phyloP scores from a whole-genome alignment of 2,888 invertebrate species.

The Diarsia brunnea region DNA sequence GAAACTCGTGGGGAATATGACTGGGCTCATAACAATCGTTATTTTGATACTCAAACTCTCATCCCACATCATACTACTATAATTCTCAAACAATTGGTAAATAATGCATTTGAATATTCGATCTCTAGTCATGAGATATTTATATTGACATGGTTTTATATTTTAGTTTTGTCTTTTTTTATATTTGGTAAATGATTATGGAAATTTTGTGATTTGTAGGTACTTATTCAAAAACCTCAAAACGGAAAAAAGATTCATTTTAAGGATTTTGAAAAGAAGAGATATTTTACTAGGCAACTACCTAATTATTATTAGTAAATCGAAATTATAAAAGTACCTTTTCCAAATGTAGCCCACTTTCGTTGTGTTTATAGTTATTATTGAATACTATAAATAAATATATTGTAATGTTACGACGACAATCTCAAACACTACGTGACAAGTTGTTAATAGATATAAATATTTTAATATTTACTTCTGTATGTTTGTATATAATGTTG shows the following conservation, averaged over 20 bases:
- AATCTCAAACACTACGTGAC: slow-evolving; percentile 62
- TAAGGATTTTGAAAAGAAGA: background rate
- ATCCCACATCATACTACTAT: no score
- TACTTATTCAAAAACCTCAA: slow-evolving; percentile 2
- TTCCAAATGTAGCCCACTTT: slow-evolving; percentile 48
- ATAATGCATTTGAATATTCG: no score
- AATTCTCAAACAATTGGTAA: no score
- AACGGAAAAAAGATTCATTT: slow-evolving; percentile 1
- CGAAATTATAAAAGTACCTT: slow-evolving; percentile 41
- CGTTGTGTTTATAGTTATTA: slow-evolving; percentile 22
- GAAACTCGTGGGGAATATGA: no score
- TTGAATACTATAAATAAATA: slow-evolving; percentile 37
- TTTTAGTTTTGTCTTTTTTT: slow-evolving; percentile 6
- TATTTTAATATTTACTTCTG: slow-evolving; percentile 55
- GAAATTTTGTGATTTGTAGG: slow-evolving; percentile 25
- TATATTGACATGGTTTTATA: background rate
- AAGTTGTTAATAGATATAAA: slow-evolving; percentile 60
- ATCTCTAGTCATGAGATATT: slow-evolving; percentile 11
- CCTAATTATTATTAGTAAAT: slow-evolving; percentile 17
- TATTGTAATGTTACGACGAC: slow-evolving; percentile 46
- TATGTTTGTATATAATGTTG: slow-evolving; percentile 71
- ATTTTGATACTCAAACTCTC: no score
- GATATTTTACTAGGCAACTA: slow-evolving; percentile 7
- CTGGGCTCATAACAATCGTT: no score
- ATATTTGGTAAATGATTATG: slow-evolving; percentile 23